Evolutionary conservation across 2,113 vertebrate species (phyloP).

Genomic region (Ctenomys sociabilis): DNA sequence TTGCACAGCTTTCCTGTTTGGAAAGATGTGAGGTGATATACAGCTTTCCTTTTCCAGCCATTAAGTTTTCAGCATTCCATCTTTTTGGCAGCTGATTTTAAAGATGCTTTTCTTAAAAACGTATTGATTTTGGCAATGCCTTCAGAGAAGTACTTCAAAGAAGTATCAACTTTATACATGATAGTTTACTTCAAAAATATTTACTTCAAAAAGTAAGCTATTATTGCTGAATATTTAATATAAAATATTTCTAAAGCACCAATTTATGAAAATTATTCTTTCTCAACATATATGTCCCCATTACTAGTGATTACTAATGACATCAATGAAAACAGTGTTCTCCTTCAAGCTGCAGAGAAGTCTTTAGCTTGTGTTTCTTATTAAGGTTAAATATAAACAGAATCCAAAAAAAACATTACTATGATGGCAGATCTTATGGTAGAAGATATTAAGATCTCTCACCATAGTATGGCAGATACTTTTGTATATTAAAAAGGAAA

Average conservation of each 20-base stretch:
- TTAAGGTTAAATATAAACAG: background rate
- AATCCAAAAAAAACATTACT: background rate
- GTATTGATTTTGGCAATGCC: background rate
- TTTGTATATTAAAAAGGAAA: no score
- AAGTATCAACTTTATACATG: background rate
- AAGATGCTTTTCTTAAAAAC: background rate
- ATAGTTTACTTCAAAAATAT: background rate
- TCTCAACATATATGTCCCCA: background rate
- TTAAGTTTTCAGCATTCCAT: background rate
- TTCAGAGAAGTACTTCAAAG: background rate
- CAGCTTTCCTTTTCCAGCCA: background rate
- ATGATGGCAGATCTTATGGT: background rate
- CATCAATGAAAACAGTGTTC: background rate
- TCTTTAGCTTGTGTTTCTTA: background rate
- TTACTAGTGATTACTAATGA: background rate
- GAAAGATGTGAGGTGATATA: background rate
- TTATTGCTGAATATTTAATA: conserved; percentile 1
- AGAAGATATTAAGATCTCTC: no score
- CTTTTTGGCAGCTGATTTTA: background rate
- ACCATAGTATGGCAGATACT: no score
- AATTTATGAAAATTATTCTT: background rate
- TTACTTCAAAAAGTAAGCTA: background rate
- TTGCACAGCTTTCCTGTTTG: background rate
- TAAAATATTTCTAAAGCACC: background rate
- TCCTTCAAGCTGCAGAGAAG: background rate